Base-by-base conservation (phyloP, 2,113 vertebrate genomes). In the Spermophilus dauricus region DNA sequence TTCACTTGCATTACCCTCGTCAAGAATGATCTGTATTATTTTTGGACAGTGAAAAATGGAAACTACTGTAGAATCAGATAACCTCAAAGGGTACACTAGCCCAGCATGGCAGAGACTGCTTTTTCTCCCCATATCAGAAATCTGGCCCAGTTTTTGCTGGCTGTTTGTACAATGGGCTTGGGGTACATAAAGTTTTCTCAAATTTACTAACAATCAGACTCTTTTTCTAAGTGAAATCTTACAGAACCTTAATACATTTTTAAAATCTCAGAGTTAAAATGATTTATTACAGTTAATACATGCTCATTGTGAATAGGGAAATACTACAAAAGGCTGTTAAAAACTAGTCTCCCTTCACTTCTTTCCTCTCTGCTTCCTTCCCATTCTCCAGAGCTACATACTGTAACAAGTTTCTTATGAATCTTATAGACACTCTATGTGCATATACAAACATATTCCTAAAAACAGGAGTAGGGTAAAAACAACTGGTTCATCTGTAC, bases 151-250 rank as follows among this genome's bases (percentile, higher is more conserved):
- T 51, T 85, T 95, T 89, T 75, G 30, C 85, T 89, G 87, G 75
- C 39, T 67, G 24, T 58, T 86, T 78, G n/a, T 20, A 77, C 51
- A 92, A 37, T 17, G 61, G 45, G 20, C 9, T 83, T 94, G 61
- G n/a, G 11, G 48, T 81, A 45, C 24, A 83, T 45, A 45, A 77
- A 70, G 51, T 0, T 77, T 86, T 92, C 93, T 58, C 53, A 78
- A 67, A 89, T 18, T 45, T 83, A 82, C 73, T 78, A 72, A 63
- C 67, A 22, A 30, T 63, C 28, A 42, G 93, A 82, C 30, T 86
- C 73, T 82, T 91, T 95, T 94, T 82, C 78, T 77, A 92, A 95
- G 45, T 30, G 69, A 94, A 92, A 58, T 85, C n/a, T 58, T 76
- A 39, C 42, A 89, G 86, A 93, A 63, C 34, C 63, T 34, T 32